Conservation (phyloP, 1,140 invertebrate species). For the Lasioglossum baleicum region DNA sequence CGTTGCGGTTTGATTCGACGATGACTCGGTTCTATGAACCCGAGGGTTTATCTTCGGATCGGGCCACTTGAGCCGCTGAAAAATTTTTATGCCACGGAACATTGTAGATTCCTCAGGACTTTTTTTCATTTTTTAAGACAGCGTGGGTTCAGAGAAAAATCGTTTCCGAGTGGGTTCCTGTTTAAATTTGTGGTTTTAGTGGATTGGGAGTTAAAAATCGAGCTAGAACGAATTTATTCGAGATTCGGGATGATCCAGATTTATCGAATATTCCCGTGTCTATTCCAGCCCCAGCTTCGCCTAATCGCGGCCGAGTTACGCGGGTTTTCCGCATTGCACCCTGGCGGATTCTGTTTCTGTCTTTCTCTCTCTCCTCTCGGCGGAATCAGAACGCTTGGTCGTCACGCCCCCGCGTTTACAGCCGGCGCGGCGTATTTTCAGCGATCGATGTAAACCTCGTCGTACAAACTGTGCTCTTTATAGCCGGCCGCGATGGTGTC, state of each 20-base stretch:
- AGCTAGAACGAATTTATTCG: too few species aligned
- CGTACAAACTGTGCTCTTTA: slow-evolving; percentile 59
- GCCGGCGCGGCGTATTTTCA: slow-evolving; percentile 45
- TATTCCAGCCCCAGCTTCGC: background rate
- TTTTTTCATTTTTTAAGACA: too few species aligned
- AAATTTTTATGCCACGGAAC: too few species aligned
- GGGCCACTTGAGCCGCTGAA: too few species aligned
- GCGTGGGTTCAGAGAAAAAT: too few species aligned
- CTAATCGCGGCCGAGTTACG: slow-evolving; percentile 44
- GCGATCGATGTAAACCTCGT: slow-evolving; percentile 62
- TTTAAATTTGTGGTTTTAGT: too few species aligned
- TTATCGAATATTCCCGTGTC: background rate
- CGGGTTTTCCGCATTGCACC: slow-evolving; percentile 30
- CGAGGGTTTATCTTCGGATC: too few species aligned
- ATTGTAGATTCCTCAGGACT: too few species aligned
- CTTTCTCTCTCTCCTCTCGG: background rate
- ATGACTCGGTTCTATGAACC: too few species aligned
- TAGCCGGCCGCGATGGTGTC: slow-evolving; percentile 44
- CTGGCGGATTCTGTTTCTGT: background rate
- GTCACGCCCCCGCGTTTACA: slow-evolving; percentile 48
- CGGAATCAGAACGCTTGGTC: slow-evolving; percentile 8
- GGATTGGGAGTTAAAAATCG: too few species aligned
- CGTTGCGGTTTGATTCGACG: too few species aligned
- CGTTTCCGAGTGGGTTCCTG: too few species aligned
- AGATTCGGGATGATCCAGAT: background rate